Percentiles rank a stretch among this genome's conserved stretches.
phyloP scores from a whole-genome alignment of 2,888 invertebrate genomes.

The Plebejus argus region DNA sequence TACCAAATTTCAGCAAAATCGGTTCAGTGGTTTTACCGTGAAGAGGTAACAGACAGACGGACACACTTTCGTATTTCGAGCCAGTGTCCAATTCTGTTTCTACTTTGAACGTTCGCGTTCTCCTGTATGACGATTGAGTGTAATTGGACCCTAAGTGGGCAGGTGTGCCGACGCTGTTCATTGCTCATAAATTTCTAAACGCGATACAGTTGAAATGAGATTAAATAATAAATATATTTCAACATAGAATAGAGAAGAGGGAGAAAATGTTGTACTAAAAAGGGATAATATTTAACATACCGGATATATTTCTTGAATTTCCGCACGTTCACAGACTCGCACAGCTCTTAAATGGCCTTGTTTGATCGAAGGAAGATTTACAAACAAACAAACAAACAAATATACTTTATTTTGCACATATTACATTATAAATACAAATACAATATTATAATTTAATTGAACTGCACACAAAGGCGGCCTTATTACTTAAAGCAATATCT shows the following conservation, averaged over 20 bases:
- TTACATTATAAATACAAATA: no score
- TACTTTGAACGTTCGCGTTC: not conserved
- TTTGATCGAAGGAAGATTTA: not conserved
- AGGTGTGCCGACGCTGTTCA: conserved; percentile 46
- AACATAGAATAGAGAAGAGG: not conserved
- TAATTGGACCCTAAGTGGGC: conserved; percentile 39
- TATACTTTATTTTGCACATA: no score
- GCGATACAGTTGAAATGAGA: not conserved
- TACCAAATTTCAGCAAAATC: no score
- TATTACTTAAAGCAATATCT: no score
- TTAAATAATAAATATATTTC: conserved; percentile 6
- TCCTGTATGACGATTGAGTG: not conserved
- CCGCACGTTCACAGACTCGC: not conserved
- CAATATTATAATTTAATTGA: no score
- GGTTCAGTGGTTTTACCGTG: no score
- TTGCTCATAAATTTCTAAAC: conserved; percentile 47
- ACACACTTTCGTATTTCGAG: no score
- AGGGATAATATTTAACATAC: not conserved
- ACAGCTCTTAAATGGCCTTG: not conserved
- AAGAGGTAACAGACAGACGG: no score
- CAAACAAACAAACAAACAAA: no score
- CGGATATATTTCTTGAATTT: not conserved
- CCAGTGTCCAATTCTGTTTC: not conserved
- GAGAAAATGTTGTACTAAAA: not conserved
- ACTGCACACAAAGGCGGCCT: no score